Base-by-base conservation (phyloP, 1,140 invertebrate genomes). In the Drosophila prosaltans region DNA sequence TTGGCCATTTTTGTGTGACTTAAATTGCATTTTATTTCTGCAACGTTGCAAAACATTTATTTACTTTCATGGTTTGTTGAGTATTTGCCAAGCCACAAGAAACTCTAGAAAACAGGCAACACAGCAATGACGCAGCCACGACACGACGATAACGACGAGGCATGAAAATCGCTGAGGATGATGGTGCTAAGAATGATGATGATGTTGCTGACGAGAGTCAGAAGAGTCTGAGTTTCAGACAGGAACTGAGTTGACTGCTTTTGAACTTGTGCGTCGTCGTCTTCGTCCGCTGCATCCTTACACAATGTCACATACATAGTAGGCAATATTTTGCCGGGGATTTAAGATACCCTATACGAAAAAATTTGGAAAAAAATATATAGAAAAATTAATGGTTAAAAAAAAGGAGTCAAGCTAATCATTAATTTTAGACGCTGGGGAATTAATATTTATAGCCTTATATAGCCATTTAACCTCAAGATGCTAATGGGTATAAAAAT, bases 31-130 rank as follows among this genome's bases (percentile, higher is more conserved):
- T 89, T 89, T 89, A 89, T 89, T 89, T 86, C 84, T 84, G 84
- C 84, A 89, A 89, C 84, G 84, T 89, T 89, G 84, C 84, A 89
- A 86, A 86, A 89, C 84, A 88, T 89, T 89, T 89, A 89, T 89
- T 89, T 89, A 89, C 84, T 89, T 89, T 89, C 84, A 89, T 89
- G 84, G 85, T 89, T 89, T 90, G 84, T 89, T 89, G 84, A 89
- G 84, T 89, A 89, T 89, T 89, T 89, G 84, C 84, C 84, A 89
- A 81, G 85, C 84, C 84, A 89, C 85, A 89, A 88, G 84, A 74
- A 85, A 78, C 80, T 70, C 59, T 43, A 73, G 63, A 60, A 63
- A 51, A 51, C 21, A 51, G 21, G 74, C 39, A 51, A 65, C 43
- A 60, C 62, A 67, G 39, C 67, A 32, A 60, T 28, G 43, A 71